phyloP scores from a whole-genome alignment of 2,797 vertebrate species.

The Anas bahamensis region DNA sequence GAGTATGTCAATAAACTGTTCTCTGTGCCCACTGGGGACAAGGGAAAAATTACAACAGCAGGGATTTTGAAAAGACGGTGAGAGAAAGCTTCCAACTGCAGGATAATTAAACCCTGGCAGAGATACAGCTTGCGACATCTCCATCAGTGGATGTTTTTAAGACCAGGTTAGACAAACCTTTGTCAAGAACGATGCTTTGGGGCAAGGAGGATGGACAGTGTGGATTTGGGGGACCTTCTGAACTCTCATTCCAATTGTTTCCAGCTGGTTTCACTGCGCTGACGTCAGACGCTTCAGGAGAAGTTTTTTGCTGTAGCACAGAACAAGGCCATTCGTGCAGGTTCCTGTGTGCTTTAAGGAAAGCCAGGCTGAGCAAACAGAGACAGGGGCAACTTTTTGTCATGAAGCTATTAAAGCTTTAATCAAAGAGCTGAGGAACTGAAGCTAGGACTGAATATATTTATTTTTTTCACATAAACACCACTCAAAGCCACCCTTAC shows the following conservation, averaged over 20 bases:
- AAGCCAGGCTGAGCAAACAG: fast-evolving
- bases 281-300: not conserved
- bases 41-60: not conserved
- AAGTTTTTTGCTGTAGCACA: not conserved
- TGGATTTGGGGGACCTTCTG: not conserved
- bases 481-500: not conserved
- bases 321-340: not conserved
- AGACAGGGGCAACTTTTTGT: not conserved
- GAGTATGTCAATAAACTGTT: not conserved
- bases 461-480: not conserved
- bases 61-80: not conserved
- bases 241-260: not conserved
- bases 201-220: not conserved
- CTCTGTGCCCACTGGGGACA: not conserved
- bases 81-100: not conserved
- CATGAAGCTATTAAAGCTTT: not conserved
- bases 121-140: not conserved
- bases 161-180: not conserved
- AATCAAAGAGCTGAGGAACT: not conserved
- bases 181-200: not conserved
- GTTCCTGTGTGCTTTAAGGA: not conserved
- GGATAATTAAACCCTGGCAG: not conserved
- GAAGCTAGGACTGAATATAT: not conserved
- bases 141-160: not conserved
- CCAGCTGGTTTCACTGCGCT: not conserved